phyloP scores from a whole-genome alignment of 2,888 invertebrate species.

The Diogma glabrata region DNA sequence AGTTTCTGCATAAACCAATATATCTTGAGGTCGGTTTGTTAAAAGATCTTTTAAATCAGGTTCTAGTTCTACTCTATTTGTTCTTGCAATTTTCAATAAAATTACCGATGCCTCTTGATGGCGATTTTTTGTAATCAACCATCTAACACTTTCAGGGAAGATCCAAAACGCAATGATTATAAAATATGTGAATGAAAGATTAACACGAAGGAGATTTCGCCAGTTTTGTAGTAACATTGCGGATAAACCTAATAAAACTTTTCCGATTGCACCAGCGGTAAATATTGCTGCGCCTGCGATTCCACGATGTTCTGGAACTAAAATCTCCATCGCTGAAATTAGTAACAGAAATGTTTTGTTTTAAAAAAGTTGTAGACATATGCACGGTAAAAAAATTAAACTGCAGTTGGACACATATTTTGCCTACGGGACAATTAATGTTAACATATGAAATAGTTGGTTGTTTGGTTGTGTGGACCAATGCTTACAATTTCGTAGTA shows the following conservation, averaged over 20 bases:
- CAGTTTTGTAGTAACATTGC: conserved; percentile 46
- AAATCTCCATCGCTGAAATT: background rate
- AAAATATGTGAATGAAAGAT: background rate
- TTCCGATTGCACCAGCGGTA: background rate
- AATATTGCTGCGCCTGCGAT: background rate
- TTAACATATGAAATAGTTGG: no score
- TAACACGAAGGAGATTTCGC: background rate
- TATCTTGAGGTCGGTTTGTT: background rate
- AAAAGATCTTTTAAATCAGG: background rate
- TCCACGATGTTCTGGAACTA: background rate
- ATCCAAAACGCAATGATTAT: conserved; percentile 45
- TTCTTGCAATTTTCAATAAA: background rate
- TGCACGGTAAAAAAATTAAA: no score
- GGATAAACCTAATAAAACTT: conserved; percentile 43
- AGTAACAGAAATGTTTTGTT: no score
- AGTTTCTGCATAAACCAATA: no score
- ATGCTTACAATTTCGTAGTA: no score
- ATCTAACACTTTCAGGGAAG: conserved; percentile 48
- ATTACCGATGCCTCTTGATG: background rate
- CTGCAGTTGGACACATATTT: no score
- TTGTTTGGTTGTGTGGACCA: no score
- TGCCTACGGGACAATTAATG: no score
- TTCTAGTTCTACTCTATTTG: conserved; percentile 29
- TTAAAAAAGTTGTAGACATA: no score
- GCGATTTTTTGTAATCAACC: background rate